A percentile compares a stretch with the other conserved stretches of the same genome.
Conservation (phyloP, 2,797 vertebrate genomes). For the Phoebastria nigripes region DNA sequence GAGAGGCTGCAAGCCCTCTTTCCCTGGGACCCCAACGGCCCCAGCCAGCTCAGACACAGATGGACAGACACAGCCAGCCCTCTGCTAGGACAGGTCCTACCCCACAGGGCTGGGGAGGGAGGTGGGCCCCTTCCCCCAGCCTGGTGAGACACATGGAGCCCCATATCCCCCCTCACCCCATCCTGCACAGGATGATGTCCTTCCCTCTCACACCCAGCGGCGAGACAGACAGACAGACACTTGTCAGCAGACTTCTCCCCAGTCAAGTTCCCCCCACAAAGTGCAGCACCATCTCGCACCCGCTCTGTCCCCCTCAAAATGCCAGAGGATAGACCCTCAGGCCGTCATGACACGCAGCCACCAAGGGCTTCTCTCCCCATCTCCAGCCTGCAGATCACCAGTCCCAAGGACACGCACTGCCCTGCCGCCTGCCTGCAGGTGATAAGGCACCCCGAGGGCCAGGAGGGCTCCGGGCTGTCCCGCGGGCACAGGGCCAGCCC, state of each 20-base stretch:
- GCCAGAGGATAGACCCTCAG: background rate
- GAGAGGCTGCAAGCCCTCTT: background rate
- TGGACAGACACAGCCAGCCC: background rate
- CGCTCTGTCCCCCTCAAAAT: background rate
- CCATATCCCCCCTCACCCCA: rapidly evolving
- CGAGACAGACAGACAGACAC: background rate
- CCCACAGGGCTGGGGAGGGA: background rate
- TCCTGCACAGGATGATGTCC: background rate
- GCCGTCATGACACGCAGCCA: rapidly evolving
- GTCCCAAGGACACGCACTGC: background rate
- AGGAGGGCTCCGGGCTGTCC: background rate
- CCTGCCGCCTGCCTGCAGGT: rapidly evolving
- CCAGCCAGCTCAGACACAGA: background rate
- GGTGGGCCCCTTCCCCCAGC: background rate
- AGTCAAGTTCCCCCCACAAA: background rate
- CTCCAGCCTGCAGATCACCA: background rate
- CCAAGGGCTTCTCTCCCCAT: background rate
- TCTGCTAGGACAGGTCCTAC: background rate
- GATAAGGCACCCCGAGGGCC: background rate
- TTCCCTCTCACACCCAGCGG: background rate
- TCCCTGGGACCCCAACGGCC: background rate
- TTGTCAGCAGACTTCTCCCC: background rate
- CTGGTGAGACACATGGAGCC: background rate
- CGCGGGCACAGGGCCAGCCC: rapidly evolving
- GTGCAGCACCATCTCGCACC: background rate